Evolutionary conservation across 64 coral and sea anemone genomes (phyloP).

Genomic region (Stichodactyla mertensii): DNA sequence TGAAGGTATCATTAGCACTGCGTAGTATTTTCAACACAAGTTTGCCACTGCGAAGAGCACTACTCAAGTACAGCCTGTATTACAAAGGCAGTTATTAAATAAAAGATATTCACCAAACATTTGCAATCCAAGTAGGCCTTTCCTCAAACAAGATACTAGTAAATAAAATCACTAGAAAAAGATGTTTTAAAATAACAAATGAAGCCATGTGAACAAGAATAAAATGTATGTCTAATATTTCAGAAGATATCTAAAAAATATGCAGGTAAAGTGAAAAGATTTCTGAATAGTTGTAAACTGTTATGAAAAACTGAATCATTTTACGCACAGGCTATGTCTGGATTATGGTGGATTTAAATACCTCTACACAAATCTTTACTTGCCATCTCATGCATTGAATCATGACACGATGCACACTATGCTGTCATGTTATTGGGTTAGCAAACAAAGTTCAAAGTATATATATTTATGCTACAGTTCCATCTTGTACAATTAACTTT

Average conservation of each 20-base stretch:
- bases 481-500: not conserved
- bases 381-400: not conserved
- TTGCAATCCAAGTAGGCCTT: no score
- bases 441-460: no score
- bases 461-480: no score
- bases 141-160: no score
- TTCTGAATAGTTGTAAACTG: not conserved
- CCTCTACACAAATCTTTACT: not conserved
- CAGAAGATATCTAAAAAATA: no score
- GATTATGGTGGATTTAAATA: not conserved
- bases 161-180: no score
- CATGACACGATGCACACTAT: not conserved
- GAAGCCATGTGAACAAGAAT: no score
- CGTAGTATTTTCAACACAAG: conserved; percentile 59
- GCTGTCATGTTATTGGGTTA: not conserved
- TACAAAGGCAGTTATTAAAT: not conserved
- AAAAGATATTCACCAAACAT: no score
- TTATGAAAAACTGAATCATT: not conserved
- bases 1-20: not conserved
- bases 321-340: not conserved
- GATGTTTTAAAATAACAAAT: no score
- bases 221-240: no score
- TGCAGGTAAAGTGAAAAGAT: no score
- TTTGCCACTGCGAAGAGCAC: conserved; percentile 78
- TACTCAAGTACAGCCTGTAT: conserved; percentile 68